Evolutionary conservation across 2,113 vertebrate genomes (phyloP), one percentile per base, ranked within the genome.

Genomic region (Salvelinus alpinus): DNA sequence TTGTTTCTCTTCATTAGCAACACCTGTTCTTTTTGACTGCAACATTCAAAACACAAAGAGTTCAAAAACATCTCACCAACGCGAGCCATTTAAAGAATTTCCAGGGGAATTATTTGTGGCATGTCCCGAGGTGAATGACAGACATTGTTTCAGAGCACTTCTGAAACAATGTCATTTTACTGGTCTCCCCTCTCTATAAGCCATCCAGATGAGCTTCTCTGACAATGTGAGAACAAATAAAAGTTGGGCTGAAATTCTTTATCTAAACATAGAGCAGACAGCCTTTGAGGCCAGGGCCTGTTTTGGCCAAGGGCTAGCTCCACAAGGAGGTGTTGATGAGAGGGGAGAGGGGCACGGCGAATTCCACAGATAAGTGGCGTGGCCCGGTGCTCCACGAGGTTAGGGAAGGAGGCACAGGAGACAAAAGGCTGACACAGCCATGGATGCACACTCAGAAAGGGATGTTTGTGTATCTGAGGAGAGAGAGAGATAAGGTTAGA

Each of bases 281-380:
- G 54, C 54, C 4, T 18, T 18, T 14, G 18, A 20, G 54, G 14
- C 20, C 7, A 22, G n/a, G 59, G n/a, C 59, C 59, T 22, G 59
- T 62, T 62, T 62, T 24, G 18, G 8, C n/a, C n/a, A n/a, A 11
- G 57, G 9, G 57, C 73, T 79, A 60, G 81, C 76, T 86, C 87
- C 81, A 85, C 92, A 90, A 83, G 80, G 78, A 76, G 86, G 88
- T 91, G 89, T 90, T 90, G 91, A 91, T 90, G 86, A 87, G 88
- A 78, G 75, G 88, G 78, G 74, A 66, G 69, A 85, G 86, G 84
- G 84, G 81, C 78, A 74, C 82, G 86, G 78, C 84, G 81, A 90
- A 92, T 93, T 91, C 86, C 90, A 88, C 90, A 91, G 88, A 90
- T 90, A 90, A 84, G 88, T 92, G 89, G 82, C 86, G 87, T 78